Conservation (phyloP, 2,888 invertebrate genomes). For the Drosophila paracracens region DNA sequence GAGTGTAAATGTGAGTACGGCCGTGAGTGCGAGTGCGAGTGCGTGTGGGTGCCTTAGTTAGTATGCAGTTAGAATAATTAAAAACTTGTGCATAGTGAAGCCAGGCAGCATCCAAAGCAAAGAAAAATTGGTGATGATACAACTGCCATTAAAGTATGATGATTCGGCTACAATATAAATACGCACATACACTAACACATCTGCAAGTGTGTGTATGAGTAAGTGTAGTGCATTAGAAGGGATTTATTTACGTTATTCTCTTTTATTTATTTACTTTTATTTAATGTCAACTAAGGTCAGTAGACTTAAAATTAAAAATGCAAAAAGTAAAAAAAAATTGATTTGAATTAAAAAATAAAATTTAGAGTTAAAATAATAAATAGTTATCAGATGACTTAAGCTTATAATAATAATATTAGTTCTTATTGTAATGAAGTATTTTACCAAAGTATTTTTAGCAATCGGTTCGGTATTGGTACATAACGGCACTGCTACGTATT, state of each 20-base stretch:
- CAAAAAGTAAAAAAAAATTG: not conserved
- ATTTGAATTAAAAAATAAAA: too few relatives aligned
- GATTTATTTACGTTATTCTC: not conserved
- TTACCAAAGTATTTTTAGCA: not conserved
- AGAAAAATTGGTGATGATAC: constrained; percentile 24
- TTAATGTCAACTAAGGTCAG: not conserved
- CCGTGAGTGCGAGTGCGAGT: constrained; percentile 4
- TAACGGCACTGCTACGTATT: not conserved
- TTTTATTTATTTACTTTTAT: not conserved
- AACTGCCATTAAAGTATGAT: not conserved
- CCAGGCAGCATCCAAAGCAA: constrained; percentile 3
- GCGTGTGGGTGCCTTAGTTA: constrained; percentile 38
- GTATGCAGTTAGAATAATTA: constrained; percentile 75
- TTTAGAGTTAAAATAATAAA: not conserved
- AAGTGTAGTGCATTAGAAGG: not conserved
- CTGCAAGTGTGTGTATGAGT: not conserved
- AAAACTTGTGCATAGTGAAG: constrained; percentile 48
- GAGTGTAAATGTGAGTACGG: not conserved
- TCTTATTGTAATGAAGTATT: not conserved
- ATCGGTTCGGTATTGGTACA: not conserved
- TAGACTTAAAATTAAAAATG: not conserved
- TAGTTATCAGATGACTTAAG: not conserved
- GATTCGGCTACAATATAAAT: not conserved
- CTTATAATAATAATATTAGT: too few relatives aligned
- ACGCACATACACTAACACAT: not conserved